These are phyloP conservation scores for Plutomurus gul DNA, from an alignment of 1,140 invertebrate genomes.

Conservation along the genomic window DNA sequence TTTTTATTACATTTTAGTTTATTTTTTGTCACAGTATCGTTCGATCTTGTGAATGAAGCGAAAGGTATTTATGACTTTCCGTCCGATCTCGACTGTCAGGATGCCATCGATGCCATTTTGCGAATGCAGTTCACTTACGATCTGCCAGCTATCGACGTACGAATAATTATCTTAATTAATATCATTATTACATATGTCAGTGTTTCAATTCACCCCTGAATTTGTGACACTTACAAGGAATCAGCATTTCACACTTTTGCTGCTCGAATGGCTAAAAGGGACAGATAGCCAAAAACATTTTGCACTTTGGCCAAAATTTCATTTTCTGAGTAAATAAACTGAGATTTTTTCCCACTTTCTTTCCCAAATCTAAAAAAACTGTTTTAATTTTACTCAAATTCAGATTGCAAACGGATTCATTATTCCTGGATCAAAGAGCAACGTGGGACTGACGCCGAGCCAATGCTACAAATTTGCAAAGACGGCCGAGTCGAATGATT, in stretches of 20 bases:
- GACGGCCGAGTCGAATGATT: neutral
- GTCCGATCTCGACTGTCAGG: neutral
- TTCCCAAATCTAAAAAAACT: too few species aligned
- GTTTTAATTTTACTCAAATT: neutral
- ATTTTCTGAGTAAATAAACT: too few species aligned
- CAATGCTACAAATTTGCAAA: slow-evolving; percentile 35
- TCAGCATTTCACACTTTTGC: too few species aligned
- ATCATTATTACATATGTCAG: too few species aligned
- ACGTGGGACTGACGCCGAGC: slow-evolving; percentile 9
- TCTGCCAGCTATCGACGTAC: neutral
- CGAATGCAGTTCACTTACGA: neutral
- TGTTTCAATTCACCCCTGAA: too few species aligned
- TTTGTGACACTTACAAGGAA: too few species aligned
- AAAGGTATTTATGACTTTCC: neutral
- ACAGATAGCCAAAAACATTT: too few species aligned
- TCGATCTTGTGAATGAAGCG: neutral
- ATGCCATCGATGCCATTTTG: neutral
- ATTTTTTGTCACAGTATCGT: neutral
- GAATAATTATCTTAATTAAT: neutral
- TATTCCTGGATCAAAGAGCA: neutral
- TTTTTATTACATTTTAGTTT: too few species aligned
- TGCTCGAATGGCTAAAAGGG: too few species aligned
- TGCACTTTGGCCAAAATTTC: too few species aligned
- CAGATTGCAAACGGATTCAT: neutral
- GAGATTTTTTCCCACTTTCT: too few species aligned